phyloP scores from a whole-genome alignment of 2,888 invertebrate species.

The Ectemnius continuus region DNA sequence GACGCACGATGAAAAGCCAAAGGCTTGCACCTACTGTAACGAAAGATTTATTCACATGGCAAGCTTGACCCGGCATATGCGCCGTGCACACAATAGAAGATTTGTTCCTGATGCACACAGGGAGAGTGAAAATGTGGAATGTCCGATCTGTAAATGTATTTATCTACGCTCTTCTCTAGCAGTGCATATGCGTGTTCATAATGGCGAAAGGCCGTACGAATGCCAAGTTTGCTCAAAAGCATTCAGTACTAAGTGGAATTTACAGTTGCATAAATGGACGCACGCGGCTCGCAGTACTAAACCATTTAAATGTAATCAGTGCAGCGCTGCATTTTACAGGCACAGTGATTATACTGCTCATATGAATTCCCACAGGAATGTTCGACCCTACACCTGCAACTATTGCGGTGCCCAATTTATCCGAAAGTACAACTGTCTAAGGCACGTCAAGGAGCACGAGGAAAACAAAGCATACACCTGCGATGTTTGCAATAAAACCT shows the following conservation, averaged over 20 bases:
- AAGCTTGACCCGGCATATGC: constrained; percentile 90
- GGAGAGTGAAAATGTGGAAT: constrained; percentile 85
- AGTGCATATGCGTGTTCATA: constrained; percentile 88
- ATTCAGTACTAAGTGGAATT: constrained; percentile 94
- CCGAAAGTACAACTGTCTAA: constrained; percentile 91
- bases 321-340: constrained; percentile 91
- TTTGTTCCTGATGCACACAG: constrained; percentile 83
- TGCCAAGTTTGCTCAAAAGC: constrained; percentile 91
- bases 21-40: constrained; percentile 90
- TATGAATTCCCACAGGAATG: constrained; percentile 91
- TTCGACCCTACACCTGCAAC: constrained; percentile 92
- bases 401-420: constrained; percentile 94
- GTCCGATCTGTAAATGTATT: constrained; percentile 88
- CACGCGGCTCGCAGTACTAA: constrained; percentile 90
- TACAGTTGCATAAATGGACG: constrained; percentile 93
- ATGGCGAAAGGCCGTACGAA: constrained; percentile 86
- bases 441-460: constrained; percentile 92
- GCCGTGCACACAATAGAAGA: constrained; percentile 88
- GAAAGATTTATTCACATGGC: constrained; percentile 92
- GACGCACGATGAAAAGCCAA: constrained; percentile 89
- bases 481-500: constrained; percentile 88
- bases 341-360: constrained; percentile 90
- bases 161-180: constrained; percentile 89
- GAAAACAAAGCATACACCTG: constrained; percentile 88
- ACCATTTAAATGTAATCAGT: constrained; percentile 90